Base-by-base conservation (phyloP, 92 coral and sea anemone species). In the Phenganax stokvisi region DNA sequence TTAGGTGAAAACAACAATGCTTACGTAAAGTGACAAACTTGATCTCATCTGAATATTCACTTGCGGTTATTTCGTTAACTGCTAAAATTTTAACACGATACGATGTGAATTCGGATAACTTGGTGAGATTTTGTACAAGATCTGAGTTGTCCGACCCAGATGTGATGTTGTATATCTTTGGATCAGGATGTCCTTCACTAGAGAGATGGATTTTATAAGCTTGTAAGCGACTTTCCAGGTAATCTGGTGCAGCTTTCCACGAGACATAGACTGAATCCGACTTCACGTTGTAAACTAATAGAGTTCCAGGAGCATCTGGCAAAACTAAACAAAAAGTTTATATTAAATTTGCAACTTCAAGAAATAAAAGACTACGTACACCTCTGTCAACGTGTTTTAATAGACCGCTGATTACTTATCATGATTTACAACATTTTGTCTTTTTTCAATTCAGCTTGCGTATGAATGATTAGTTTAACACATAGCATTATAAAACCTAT, bases 191-290 rank as follows among this genome's bases (percentile, higher is more conserved):
- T 11, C 8, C 16, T 3, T 2, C 56, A 12, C 65, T 17, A 3
- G 47, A 16, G 6, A 62, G 16, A 17, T 52, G 72, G 55, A 79
- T 28, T 7, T 62, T 10, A 30, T 79, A 79, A 28, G 53, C 54
- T 25, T 16, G 47, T 11, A 79, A 60, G 9, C 74, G 83, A 64
- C 83, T 79, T 63, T 79, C 83, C 28, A 15, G 5, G 54, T 47
- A 62, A 79, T 79, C 83, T 44, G 47, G 44, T 10, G 83, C 83
- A 9, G 83, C 83, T n/a, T 20, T 54, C 83, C 72, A 79, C 16
- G 9, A 16, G 47, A 79, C 6, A 11, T 53, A 30, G 6, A 73
- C 83, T 79, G 74, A 63, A 44, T 11, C 31, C 9, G 74, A 79
- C 55, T 47, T 79, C 8, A 79, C 15, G 37, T 63, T 79, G 60